These are phyloP conservation scores for Pachypanchax playfairii DNA, from an alignment of 2,113 vertebrate genomes.

Conservation along the genomic window DNA sequence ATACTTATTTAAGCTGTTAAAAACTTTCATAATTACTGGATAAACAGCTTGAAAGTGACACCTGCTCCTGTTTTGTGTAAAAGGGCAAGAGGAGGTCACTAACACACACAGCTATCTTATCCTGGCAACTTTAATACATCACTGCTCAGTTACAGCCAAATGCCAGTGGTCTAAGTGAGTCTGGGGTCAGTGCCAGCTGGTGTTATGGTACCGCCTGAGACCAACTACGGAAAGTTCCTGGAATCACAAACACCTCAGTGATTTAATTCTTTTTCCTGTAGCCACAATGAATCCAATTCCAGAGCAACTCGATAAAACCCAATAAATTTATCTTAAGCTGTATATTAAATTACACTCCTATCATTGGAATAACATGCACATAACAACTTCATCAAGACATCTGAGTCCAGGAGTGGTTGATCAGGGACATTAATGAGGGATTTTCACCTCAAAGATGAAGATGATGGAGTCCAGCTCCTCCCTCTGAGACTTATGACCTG, in stretches of 20 bases:
- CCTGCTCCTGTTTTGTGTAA: conserved; percentile 6
- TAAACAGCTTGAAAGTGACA: too few relatives aligned
- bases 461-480: conserved; percentile 99
- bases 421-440: background rate
- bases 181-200: conserved; percentile 28
- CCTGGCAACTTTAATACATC: conserved; percentile 21
- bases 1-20: too few relatives aligned
- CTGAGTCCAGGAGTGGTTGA: background rate
- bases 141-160: too few relatives aligned
- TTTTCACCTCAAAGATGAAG: conserved; percentile 97
- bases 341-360: background rate
- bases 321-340: background rate
- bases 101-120: conserved; percentile 49
- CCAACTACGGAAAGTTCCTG: background rate
- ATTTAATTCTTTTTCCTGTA: background rate
- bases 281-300: background rate
- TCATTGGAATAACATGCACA: background rate
- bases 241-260: conserved; percentile 10
- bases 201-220: conserved; percentile 16
- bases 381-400: background rate
- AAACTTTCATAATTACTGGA: too few relatives aligned
- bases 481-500: conserved; percentile 98
- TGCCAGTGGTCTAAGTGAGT: conserved; percentile 23
- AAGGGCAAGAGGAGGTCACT: conserved; percentile 24
- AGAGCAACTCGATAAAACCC: background rate